These are phyloP conservation scores for Tanytarsus gracilentus DNA, from an alignment of 2,888 invertebrate species.

Conservation along the genomic window DNA sequence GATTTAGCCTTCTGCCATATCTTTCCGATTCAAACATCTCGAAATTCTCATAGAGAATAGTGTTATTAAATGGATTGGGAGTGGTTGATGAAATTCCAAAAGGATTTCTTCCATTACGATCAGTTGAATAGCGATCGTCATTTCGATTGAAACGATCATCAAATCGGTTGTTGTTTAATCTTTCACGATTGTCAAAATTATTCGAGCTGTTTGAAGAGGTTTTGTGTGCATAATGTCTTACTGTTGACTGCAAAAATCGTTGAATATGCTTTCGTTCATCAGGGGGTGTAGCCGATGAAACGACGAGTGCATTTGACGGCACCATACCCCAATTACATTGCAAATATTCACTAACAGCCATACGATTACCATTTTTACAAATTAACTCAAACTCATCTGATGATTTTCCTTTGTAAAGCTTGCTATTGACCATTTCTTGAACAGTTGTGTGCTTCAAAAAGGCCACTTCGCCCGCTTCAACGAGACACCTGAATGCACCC, in stretches of 20 bases:
- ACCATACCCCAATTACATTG: slow-evolving; percentile 79
- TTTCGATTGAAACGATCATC: slow-evolving; percentile 1
- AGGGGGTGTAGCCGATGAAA: slow-evolving; percentile 62
- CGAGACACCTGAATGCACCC: slow-evolving; percentile 81
- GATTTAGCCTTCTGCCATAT: slow-evolving; percentile 61
- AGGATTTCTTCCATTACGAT: slow-evolving; percentile 30
- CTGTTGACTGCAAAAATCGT: slow-evolving; percentile 53
- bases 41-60: slow-evolving; percentile 50
- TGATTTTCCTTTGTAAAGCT: slow-evolving; percentile 52
- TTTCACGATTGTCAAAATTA: not conserved
- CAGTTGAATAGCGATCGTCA: slow-evolving; percentile 15
- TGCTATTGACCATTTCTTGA: slow-evolving; percentile 55
- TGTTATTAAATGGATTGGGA: slow-evolving; percentile 30
- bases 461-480: slow-evolving; percentile 79
- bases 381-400: slow-evolving; percentile 68
- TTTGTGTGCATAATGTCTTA: slow-evolving; percentile 46
- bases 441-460: slow-evolving; percentile 82
- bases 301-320: slow-evolving; percentile 75
- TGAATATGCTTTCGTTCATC: slow-evolving; percentile 49
- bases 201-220: slow-evolving; percentile 26
- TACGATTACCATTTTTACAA: slow-evolving; percentile 68
- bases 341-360: slow-evolving; percentile 57
- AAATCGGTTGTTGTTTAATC: slow-evolving; percentile 3
- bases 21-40: slow-evolving; percentile 63
- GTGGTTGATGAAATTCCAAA: slow-evolving; percentile 31